Evolutionary conservation across 2,888 invertebrate species (phyloP).

Genomic region (Heteromyza rotundicornis): DNA sequence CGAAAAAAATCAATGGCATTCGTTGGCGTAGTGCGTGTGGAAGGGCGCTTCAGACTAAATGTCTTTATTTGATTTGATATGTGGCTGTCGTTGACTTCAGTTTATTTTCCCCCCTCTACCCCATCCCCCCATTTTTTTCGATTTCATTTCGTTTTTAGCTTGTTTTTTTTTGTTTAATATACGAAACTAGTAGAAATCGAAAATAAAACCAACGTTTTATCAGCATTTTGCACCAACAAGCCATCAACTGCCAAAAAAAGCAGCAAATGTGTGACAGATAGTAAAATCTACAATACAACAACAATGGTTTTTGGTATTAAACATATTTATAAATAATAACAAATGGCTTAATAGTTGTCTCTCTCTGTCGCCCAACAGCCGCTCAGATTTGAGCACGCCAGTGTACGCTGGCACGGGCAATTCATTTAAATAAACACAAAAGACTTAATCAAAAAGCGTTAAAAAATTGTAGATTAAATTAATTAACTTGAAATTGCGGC

Average conservation of each 20-base stretch:
- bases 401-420: too few relatives aligned
- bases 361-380: too few relatives aligned
- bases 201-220: conserved; percentile 4
- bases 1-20: conserved; percentile 15
- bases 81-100: too few relatives aligned
- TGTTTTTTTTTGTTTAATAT: conserved; percentile 7
- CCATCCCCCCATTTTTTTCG: too few relatives aligned
- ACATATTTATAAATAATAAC: neutral
- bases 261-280: neutral
- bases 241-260: neutral
- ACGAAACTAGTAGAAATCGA: neutral
- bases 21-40: neutral
- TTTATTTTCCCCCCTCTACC: too few relatives aligned
- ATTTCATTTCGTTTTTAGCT: conserved; percentile 1
- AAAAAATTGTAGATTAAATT: too few relatives aligned
- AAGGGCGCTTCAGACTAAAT: neutral
- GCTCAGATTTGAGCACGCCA: too few relatives aligned
- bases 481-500: too few relatives aligned
- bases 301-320: neutral
- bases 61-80: too few relatives aligned
- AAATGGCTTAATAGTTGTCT: neutral
- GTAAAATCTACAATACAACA: neutral
- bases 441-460: too few relatives aligned
- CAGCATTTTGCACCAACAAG: neutral
- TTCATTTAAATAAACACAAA: too few relatives aligned